Conservation (phyloP, 2,113 vertebrate species). For the Climacteris rufus region DNA sequence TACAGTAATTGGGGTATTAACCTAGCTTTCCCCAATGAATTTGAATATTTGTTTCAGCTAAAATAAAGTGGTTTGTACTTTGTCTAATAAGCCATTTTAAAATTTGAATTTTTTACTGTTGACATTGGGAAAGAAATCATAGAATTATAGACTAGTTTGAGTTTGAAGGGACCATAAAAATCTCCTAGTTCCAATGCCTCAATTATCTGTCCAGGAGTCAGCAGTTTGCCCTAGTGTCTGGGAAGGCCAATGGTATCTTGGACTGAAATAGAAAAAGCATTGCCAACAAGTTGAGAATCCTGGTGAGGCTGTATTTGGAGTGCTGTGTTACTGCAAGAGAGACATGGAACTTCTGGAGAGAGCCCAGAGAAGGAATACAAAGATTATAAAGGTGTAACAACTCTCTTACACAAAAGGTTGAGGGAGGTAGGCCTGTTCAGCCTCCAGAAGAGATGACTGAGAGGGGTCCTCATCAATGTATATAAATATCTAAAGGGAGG, state of each 20-base stretch:
- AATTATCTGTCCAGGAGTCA: no score
- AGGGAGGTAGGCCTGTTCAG: background rate
- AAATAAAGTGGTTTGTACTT: background rate
- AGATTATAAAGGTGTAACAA: background rate
- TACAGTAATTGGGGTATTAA: background rate
- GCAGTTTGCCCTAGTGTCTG: background rate
- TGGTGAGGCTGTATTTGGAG: background rate
- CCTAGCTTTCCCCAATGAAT: background rate
- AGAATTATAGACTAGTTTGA: background rate
- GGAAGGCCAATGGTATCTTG: background rate
- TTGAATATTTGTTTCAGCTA: background rate
- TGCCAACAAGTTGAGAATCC: background rate
- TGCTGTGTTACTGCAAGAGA: no score
- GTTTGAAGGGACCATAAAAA: background rate
- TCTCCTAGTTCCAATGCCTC: background rate
- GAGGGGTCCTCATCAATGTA: background rate
- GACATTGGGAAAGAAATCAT: background rate
- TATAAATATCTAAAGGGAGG: background rate
- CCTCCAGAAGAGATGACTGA: background rate
- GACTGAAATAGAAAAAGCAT: background rate
- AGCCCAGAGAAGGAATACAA: background rate
- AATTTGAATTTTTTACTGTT: background rate
- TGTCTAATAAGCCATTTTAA: background rate
- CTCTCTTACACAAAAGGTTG: background rate
- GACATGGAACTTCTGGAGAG: background rate